These are phyloP conservation scores for Chironomus riparius DNA, from an alignment of 2,888 invertebrate species.

Conservation along the genomic window DNA sequence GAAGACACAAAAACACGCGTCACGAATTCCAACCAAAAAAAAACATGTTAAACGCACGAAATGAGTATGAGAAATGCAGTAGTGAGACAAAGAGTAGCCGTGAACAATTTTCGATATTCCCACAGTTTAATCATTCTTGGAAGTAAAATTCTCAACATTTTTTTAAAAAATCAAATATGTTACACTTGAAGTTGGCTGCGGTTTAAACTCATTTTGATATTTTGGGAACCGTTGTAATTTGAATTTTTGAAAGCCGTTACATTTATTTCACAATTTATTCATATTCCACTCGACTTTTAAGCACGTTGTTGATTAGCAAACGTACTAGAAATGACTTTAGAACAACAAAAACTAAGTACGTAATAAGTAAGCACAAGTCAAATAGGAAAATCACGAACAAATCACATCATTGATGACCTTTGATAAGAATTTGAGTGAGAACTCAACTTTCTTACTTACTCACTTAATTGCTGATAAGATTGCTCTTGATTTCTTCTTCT, in stretches of 20 bases:
- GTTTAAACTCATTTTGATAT: no score
- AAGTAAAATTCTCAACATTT: no score
- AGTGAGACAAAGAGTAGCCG: background rate
- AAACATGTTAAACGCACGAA: background rate
- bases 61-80: background rate
- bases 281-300: background rate
- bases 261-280: no score
- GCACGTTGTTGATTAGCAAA: no score
- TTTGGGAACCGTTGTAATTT: no score
- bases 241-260: no score
- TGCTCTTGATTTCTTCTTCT: no score
- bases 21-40: background rate
- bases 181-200: no score
- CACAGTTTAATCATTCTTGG: background rate
- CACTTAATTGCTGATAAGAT: background rate
- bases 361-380: background rate
- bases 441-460: background rate
- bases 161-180: no score
- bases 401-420: background rate
- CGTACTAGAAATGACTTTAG: background rate
- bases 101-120: background rate
- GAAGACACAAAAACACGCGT: background rate
- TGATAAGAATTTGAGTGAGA: background rate
- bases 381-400: background rate
- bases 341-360: background rate